phyloP scores from a whole-genome alignment of 2,888 invertebrate species.

The Agrotis clavis region DNA sequence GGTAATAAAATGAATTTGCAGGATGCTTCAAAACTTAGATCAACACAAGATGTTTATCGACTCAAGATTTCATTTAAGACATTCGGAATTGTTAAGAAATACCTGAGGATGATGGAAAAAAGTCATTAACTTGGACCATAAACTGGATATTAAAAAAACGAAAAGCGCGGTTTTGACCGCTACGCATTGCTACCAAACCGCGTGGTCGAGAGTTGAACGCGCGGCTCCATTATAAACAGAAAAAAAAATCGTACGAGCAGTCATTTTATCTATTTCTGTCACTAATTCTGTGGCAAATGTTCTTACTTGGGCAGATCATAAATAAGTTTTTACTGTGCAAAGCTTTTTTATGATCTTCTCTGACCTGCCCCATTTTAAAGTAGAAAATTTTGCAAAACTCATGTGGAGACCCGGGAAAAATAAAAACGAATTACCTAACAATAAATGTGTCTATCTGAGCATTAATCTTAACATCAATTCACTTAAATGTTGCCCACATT shows the following conservation, averaged over 20 bases:
- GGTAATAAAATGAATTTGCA: not conserved
- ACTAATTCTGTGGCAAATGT: not conserved
- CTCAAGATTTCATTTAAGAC: not conserved
- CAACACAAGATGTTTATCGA: not conserved
- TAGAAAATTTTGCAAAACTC: too few relatives aligned
- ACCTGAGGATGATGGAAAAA: not conserved
- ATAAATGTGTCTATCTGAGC: too few relatives aligned
- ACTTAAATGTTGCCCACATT: too few relatives aligned
- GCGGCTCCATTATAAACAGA: not conserved
- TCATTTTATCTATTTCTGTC: not conserved
- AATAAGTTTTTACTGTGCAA: too few relatives aligned
- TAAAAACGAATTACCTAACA: too few relatives aligned
- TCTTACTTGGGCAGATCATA: too few relatives aligned
- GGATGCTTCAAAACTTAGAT: not conserved
- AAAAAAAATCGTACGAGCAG: too few relatives aligned
- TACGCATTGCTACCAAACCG: not conserved
- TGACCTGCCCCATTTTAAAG: too few relatives aligned
- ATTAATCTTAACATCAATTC: too few relatives aligned
- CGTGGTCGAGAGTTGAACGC: not conserved
- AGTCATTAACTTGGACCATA: conserved; percentile 2
- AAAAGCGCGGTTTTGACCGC: not conserved
- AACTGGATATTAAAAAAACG: conserved; percentile 1
- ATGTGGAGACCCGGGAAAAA: too few relatives aligned
- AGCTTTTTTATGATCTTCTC: too few relatives aligned
- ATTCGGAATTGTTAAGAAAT: not conserved